These are phyloP conservation scores for Melanotaenia maccullochi DNA, from an alignment of 2,797 vertebrate genomes.

Conservation along the genomic window DNA sequence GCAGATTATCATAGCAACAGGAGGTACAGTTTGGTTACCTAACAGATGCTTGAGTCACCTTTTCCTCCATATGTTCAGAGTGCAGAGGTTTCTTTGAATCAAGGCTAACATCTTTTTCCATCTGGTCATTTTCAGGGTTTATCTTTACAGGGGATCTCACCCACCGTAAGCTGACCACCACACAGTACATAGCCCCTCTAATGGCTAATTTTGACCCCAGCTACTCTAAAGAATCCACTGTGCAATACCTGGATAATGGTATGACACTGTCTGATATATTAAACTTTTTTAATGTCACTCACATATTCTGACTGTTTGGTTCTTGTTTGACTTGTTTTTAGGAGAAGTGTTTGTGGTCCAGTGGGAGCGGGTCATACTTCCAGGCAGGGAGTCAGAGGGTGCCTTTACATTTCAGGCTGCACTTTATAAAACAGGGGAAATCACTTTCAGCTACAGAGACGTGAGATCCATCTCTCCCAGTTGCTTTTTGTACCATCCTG, in stretches of 20 bases:
- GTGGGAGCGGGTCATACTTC: slow-evolving; percentile 92
- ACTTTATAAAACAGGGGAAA: slow-evolving; percentile 87
- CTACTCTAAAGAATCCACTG: slow-evolving; percentile 90
- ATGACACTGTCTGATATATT: slow-evolving; percentile 29
- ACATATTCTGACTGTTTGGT: slow-evolving; percentile 1
- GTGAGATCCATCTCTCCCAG: slow-evolving; percentile 74
- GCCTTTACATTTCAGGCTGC: slow-evolving; percentile 93
- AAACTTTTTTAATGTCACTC: not conserved
- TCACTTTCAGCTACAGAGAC: slow-evolving; percentile 92
- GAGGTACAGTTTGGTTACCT: slow-evolving; percentile 81
- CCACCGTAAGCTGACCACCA: slow-evolving; percentile 94
- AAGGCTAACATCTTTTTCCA: slow-evolving; percentile 26
- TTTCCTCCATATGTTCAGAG: slow-evolving; percentile 24
- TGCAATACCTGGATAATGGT: slow-evolving; percentile 94
- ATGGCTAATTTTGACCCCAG: slow-evolving; percentile 99
- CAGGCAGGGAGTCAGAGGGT: slow-evolving; percentile 88
- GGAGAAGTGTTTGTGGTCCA: slow-evolving; percentile 93
- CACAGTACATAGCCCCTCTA: slow-evolving; percentile 94
- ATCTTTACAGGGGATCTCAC: slow-evolving; percentile 92
- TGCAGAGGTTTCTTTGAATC: slow-evolving; percentile 1
- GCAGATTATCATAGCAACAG: slow-evolving; percentile 96
- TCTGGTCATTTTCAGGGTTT: slow-evolving; percentile 85
- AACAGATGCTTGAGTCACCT: slow-evolving; percentile 60
- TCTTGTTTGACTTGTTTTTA: slow-evolving; percentile 55
- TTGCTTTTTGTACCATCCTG: not conserved